These are phyloP conservation scores for Mus pahari DNA, from an alignment of 2,113 vertebrate species.

Conservation along the genomic window DNA sequence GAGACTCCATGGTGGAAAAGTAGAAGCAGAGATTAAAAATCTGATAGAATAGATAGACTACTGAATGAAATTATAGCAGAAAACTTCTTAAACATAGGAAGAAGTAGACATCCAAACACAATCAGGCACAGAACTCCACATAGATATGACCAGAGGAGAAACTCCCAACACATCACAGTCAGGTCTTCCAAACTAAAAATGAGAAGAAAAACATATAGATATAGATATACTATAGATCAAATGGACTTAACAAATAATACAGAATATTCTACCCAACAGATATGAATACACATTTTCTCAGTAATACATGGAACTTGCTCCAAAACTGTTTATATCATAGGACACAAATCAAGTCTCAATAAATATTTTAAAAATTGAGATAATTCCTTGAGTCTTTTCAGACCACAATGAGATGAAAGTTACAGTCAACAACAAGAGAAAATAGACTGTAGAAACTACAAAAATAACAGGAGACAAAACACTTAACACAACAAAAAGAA, in stretches of 20 bases:
- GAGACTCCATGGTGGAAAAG: background rate
- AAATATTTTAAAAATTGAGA: background rate
- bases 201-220: background rate
- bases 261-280: background rate
- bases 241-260: background rate
- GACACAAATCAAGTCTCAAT: background rate
- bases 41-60: background rate
- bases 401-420: background rate
- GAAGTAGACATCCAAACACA: background rate
- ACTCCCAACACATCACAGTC: background rate
- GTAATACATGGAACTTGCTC: background rate
- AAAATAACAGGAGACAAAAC: background rate
- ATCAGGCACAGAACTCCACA: background rate
- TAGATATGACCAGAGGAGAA: background rate
- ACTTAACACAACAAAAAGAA: too few relatives aligned
- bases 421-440: background rate
- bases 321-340: background rate
- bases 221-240: background rate
- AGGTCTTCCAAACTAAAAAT: background rate
- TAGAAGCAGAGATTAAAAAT: background rate
- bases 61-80: background rate
- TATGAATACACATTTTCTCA: background rate
- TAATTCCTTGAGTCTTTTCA: background rate
- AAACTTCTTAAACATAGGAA: background rate
- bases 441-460: background rate